Evolutionary conservation across 1,140 invertebrate species (phyloP), one percentile per base, ranked within the genome.

Genomic region (Leptoteleia sp.): DNA sequence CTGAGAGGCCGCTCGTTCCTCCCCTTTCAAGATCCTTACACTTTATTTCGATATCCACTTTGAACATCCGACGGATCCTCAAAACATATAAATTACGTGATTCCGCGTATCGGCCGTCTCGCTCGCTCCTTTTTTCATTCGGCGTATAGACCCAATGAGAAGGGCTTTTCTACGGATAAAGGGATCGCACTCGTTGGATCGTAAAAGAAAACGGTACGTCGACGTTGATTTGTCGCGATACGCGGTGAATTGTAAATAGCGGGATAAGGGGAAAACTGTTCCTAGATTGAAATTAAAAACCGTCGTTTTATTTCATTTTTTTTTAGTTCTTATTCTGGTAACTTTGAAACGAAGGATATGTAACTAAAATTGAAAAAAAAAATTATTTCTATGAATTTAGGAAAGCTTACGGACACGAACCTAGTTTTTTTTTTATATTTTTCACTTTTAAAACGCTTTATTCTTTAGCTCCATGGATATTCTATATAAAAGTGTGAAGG

Each of bases 201-300:
- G 65, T 65, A 70, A 77, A 70, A 47, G 64, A 55, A 77, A 70
- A 70, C 65, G 73, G 70, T 68, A 76, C 73, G 62, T 64, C 71
- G 59, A 65, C 61, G 42, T 65, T 75, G 71, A 65, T 75, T 75
- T 75, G 71, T 75, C 71, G 33, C 35, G 52, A 59, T 40, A 65
- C 52, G 61, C 59, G 52, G 33, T 65, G 71, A 75, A 75, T 75
- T 42, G 71, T 59, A 75, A 75, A 59, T 45, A 59, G 50, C 1
- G 16, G 15, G 27, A 40, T 13, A 19, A 62, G 43, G 48, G 67
- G 47, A 55, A 45, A 61, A 29, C 45, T 11, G 31, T 54, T 64
- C 8, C 0, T 16, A n/a, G 25, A 52, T 19, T 50, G 33, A 73
- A 76, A 76, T 62, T 68, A 65, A 75, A 75, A 75, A 38, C 8